These are phyloP conservation scores for Melieria picta DNA, from an alignment of 2,888 invertebrate species.

Conservation along the genomic window DNA sequence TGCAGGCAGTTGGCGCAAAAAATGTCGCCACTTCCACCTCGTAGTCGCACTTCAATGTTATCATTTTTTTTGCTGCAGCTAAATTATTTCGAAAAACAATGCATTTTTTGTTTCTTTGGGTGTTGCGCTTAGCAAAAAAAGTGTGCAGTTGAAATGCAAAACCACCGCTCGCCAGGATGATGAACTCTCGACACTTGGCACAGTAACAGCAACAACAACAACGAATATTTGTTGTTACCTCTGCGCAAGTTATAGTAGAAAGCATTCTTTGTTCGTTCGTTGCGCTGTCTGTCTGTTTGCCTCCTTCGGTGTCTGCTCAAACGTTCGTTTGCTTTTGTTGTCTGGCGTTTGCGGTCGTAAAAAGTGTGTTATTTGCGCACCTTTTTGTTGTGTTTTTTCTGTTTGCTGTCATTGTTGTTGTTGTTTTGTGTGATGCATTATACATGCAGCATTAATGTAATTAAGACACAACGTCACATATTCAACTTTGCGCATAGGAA, in stretches of 20 bases:
- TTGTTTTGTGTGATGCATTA: background rate
- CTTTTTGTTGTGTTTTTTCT: too few species aligned
- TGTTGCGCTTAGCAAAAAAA: too few species aligned
- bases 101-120: too few species aligned
- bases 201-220: slow-evolving; percentile 16
- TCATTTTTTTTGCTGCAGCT: too few species aligned
- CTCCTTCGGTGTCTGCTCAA: slow-evolving; percentile 3
- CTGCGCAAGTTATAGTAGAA: background rate
- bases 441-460: too few species aligned
- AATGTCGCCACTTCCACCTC: too few species aligned
- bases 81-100: too few species aligned
- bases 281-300: slow-evolving; percentile 9
- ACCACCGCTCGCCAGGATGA: slow-evolving; percentile 18
- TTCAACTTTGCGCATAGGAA: too few species aligned
- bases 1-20: background rate
- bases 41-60: too few species aligned
- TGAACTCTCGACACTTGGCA: slow-evolving; percentile 30
- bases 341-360: slow-evolving; percentile 3
- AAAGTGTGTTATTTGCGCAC: too few species aligned
- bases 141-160: background rate
- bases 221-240: background rate
- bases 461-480: too few species aligned
- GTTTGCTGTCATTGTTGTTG: background rate
- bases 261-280: slow-evolving; percentile 12
- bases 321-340: slow-evolving; percentile 16